Evolutionary conservation across 2,888 invertebrate species (phyloP), one percentile per base, ranked within the genome.

Genomic region (Helobdella robusta): DNA sequence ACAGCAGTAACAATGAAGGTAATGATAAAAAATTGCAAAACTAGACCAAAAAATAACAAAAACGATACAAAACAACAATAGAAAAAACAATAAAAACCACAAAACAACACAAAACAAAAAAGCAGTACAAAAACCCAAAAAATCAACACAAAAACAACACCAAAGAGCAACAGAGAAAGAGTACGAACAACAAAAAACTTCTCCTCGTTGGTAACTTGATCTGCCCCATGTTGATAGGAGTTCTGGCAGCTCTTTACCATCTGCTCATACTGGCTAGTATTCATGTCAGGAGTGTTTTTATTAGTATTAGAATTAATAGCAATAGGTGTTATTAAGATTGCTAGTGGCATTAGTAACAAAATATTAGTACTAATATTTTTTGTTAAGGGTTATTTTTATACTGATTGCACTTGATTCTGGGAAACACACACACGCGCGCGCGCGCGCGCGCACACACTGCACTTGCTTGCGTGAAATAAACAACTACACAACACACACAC

Each of bases 201-300:
- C 54, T 91, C 87, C 79, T 94, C 91, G 79, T 95, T 94, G 0
- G 92, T 89, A 54, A 97, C 85, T 73, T 91, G 85, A 74, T 87
- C 88, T 77, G 91, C 90, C 60, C 89, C 87, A 44, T 89, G 88
- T 0, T 89, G 89, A 5, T 78, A 77, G 70, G 91, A 89, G 2
- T 88, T 87, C 75, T 94, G 92, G 78, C 95, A 93, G 4, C 92
- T 91, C 80, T 92, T 91, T 20, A 95, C 89, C 76, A 97, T 92
- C 78, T 92, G 91, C 76, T 95, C 93, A 76, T 94, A 94, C n/a
- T n/a, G n/a, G n/a, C n/a, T n/a, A n/a, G n/a, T n/a, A n/a, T n/a
- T n/a, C n/a, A n/a, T n/a, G n/a, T n/a, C n/a, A n/a, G n/a, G n/a
- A n/a, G n/a, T n/a, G n/a, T n/a, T n/a, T n/a, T n/a, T n/a, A n/a